Evolutionary conservation across 2,888 invertebrate species (phyloP).

Genomic region (Listrodromus nycthemerus): DNA sequence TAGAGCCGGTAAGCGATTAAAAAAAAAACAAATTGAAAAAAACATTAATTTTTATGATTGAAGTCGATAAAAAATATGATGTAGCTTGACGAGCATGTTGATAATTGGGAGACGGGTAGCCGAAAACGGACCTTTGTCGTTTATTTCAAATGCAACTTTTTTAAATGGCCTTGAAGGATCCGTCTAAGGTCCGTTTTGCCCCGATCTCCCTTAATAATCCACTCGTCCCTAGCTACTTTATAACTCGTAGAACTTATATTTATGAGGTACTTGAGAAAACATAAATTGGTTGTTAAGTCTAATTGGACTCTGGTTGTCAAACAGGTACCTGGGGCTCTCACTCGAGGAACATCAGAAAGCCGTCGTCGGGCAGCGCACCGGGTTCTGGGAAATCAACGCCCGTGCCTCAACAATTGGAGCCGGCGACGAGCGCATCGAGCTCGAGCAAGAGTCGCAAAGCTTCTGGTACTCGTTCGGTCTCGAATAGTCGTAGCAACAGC

Average conservation of each 20-base stretch:
- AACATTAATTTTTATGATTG: not conserved
- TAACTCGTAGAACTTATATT: not conserved
- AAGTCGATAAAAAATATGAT: no score
- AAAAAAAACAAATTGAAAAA: not conserved
- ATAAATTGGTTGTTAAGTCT: conserved; percentile 31
- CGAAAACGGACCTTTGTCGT: not conserved
- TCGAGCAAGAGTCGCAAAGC: conserved; percentile 77
- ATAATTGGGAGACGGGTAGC: no score
- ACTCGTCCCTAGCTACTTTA: not conserved
- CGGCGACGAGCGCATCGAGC: conserved; percentile 76
- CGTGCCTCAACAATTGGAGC: conserved; percentile 77
- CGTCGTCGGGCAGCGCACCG: conserved; percentile 79
- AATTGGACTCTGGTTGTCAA: conserved; percentile 37
- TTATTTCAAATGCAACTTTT: not conserved
- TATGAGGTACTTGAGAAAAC: conserved; percentile 9
- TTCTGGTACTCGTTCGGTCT: conserved; percentile 84
- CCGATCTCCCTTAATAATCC: not conserved
- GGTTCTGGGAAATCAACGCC: conserved; percentile 82
- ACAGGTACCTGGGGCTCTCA: conserved; percentile 82
- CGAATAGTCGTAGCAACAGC: conserved; percentile 82
- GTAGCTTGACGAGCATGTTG: no score
- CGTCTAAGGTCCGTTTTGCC: no score
- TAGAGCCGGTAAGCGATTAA: conserved; percentile 88
- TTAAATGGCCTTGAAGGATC: not conserved
- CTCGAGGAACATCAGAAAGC: conserved; percentile 78